Evolutionary conservation across 2,797 vertebrate species (phyloP), one percentile per base, ranked within the genome.

Genomic region (Tapirus indicus): DNA sequence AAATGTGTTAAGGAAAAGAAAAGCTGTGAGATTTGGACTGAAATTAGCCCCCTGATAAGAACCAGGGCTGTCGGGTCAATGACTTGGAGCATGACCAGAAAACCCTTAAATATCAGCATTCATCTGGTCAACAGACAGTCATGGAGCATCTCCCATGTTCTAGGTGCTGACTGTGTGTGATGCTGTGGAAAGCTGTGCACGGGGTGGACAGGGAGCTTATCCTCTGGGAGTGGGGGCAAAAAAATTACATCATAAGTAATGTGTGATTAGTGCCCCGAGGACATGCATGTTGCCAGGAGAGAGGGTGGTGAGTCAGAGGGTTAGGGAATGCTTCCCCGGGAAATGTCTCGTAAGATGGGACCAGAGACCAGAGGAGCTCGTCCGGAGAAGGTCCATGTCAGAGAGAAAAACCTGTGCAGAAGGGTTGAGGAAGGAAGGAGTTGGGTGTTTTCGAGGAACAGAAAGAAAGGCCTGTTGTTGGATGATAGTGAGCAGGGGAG

Each of bases 51-150:
- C 7, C 9, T 25, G 12, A 7, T 84, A 44, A 78, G 78, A 86
- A 78, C 35, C n/a, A 66, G 41, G 16, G 35, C 35, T 20, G 5
- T 77, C 35, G 29, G 16, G 11, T n/a, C 41, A 72, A 66, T 21
- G 38, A n/a, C 11, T 18, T 66, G 62, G 9, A 38, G 21, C 49
- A 66, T 84, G 38, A 62, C 10, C 35, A 60, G 62, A 90, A 52
- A 96, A 47, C 17, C 47, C 66, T 90, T 88, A 44, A 17, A 35
- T 47, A 35, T 54, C 14, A 78, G 54, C 44, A 54, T 90, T 88
- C 14, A 23, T 92, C 74, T 54, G 52, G 21, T 23, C 56, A 93
- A 44, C 21, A 88, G 80, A 17, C 49, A 58, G 8, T 60, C 18
- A 1, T n/a, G 10, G 56, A 64, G 27, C 13, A 62, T 7, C 18